phyloP scores from a whole-genome alignment of 2,113 vertebrate species.

The Boleophthalmus pectinirostris region DNA sequence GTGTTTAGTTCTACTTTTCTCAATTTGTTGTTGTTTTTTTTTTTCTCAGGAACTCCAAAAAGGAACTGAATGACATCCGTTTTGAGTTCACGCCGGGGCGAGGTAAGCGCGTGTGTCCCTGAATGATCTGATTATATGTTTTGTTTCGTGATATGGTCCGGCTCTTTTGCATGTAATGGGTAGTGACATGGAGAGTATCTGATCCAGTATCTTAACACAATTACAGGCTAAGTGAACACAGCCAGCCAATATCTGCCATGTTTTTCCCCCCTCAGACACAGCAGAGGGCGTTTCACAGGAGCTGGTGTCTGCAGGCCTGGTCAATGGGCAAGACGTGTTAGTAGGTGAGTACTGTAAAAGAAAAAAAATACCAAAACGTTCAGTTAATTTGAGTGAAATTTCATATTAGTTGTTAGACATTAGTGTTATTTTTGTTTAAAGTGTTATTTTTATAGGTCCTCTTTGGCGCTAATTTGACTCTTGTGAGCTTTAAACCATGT shows the following conservation, averaged over 20 bases:
- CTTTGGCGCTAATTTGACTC: no score
- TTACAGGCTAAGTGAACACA: conserved; percentile 33
- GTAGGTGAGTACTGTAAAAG: conserved; percentile 84
- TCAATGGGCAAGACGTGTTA: conserved; percentile 94
- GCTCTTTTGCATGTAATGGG: conserved; percentile 19
- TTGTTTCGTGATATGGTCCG: conserved; percentile 18
- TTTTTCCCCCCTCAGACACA: conserved; percentile 82
- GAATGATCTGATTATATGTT: conserved; percentile 18
- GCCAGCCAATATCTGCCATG: conserved; percentile 32
- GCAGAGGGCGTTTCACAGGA: conserved; percentile 99
- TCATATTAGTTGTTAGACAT: no score
- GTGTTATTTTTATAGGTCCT: no score
- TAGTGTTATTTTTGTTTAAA: no score
- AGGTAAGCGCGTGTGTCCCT: conserved; percentile 68
- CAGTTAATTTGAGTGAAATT: no score
- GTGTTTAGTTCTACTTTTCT: not conserved
- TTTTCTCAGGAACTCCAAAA: conserved; percentile 90
- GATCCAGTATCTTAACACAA: conserved; percentile 37
- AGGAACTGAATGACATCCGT: conserved; percentile 97
- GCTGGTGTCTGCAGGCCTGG: conserved; percentile 95
- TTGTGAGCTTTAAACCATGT: no score
- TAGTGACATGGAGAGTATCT: conserved; percentile 27
- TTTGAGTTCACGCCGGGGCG: conserved; percentile 97
- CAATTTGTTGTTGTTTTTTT: conserved; percentile 38
- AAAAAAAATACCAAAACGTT: not conserved